Percentiles rank a stretch among this genome's conserved stretches.
Evolutionary conservation across 2,888 invertebrate species (phyloP).

Genomic region (Syrista parreyssii): DNA sequence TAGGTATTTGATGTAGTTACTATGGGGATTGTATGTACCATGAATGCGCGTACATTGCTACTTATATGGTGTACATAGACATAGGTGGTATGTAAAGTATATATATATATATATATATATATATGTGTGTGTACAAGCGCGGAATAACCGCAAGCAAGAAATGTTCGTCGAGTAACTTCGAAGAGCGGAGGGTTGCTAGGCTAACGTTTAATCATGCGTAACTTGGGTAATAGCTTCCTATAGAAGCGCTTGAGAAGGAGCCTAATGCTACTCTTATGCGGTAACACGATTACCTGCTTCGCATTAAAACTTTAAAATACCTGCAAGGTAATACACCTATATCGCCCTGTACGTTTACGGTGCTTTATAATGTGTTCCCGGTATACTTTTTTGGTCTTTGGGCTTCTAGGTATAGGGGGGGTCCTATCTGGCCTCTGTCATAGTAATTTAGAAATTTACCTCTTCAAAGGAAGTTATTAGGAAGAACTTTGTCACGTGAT

Average conservation of each 20-base stretch:
- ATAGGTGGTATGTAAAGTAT: background rate
- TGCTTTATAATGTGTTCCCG: constrained; percentile 26
- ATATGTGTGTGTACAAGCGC: too few relatives aligned
- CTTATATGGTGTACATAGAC: background rate
- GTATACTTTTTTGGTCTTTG: constrained; percentile 16
- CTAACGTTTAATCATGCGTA: constrained; percentile 56
- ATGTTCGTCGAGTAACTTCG: constrained; percentile 23
- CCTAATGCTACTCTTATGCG: constrained; percentile 51
- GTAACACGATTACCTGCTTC: constrained; percentile 45
- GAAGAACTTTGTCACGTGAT: background rate
- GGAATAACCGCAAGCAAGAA: background rate
- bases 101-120: too few relatives aligned
- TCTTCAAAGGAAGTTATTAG: background rate
- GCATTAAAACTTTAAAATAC: constrained; percentile 52
- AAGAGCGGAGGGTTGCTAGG: constrained; percentile 55
- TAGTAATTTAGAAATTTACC: background rate
- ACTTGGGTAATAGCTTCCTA: constrained; percentile 54
- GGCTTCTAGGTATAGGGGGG: background rate
- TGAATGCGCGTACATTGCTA: background rate
- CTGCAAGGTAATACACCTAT: constrained; percentile 16
- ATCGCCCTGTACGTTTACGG: constrained; percentile 13
- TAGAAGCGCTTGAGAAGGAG: constrained; percentile 53
- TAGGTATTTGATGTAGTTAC: background rate
- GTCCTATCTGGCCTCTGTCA: background rate
- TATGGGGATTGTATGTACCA: background rate